Conservation (phyloP, 2,888 invertebrate genomes). For the Calliopum simillimum region DNA sequence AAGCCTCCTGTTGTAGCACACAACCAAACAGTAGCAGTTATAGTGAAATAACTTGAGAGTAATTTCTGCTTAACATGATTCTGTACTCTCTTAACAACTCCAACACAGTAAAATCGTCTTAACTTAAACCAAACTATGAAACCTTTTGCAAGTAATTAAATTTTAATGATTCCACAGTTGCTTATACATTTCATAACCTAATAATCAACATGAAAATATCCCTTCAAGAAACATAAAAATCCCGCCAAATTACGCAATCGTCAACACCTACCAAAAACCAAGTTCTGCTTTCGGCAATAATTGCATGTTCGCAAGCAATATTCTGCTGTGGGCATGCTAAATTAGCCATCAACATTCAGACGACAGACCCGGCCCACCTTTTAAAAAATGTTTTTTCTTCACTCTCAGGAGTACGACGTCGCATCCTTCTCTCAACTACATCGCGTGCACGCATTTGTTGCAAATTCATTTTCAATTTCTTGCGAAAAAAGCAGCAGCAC, state of each 20-base stretch:
- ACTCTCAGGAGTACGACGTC: not conserved
- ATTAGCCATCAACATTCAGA: not conserved
- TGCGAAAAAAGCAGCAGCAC: conserved; percentile 2
- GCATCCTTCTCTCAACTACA: not conserved
- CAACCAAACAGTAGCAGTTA: too few relatives aligned
- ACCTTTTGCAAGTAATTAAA: too few relatives aligned
- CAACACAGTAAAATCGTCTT: too few relatives aligned
- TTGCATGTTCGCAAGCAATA: conserved; percentile 4
- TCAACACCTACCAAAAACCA: not conserved
- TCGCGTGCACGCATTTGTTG: conserved; percentile 10
- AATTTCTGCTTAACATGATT: too few relatives aligned
- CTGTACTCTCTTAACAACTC: too few relatives aligned
- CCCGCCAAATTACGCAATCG: conserved; percentile 5
- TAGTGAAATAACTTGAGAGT: too few relatives aligned
- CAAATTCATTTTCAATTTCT: conserved; percentile 19
- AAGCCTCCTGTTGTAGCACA: too few relatives aligned
- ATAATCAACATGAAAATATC: too few relatives aligned
- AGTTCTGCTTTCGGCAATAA: not conserved
- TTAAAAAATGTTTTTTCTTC: not conserved
- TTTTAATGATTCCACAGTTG: too few relatives aligned
- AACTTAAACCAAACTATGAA: too few relatives aligned
- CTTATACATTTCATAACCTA: too few relatives aligned
- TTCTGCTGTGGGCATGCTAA: not conserved
- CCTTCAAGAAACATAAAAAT: not conserved
- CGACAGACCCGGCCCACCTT: not conserved